These are phyloP conservation scores for Embidobia sp. DNA, from an alignment of 2,888 invertebrate species.

Conservation along the genomic window DNA sequence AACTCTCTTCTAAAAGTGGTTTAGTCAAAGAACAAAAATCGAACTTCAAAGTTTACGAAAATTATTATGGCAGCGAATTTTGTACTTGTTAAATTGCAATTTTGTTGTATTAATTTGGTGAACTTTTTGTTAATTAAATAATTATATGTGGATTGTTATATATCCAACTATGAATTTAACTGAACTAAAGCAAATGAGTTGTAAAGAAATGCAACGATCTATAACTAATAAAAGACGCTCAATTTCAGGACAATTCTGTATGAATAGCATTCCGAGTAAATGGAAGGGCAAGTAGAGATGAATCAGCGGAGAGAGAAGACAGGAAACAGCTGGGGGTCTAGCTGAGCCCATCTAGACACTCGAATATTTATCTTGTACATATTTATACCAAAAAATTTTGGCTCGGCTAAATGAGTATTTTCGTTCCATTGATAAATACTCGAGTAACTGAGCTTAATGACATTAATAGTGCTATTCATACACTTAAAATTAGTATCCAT, in stretches of 20 bases:
- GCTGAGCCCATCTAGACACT: conserved; percentile 61
- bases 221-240: conserved; percentile 6
- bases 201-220: too few relatives aligned
- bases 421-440: background rate
- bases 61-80: too few relatives aligned
- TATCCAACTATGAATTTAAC: too few relatives aligned
- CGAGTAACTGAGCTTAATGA: background rate
- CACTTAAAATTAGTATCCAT: too few relatives aligned
- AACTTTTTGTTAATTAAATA: too few relatives aligned
- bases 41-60: too few relatives aligned
- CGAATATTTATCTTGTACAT: conserved; percentile 12
- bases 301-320: conserved; percentile 68
- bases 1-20: too few relatives aligned
- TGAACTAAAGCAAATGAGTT: too few relatives aligned
- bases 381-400: conserved; percentile 5
- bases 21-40: too few relatives aligned
- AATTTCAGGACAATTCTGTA: conserved; percentile 12
- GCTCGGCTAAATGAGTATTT: background rate
- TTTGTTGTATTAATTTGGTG: too few relatives aligned
- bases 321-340: conserved; percentile 78
- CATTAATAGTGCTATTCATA: background rate
- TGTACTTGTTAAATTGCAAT: too few relatives aligned
- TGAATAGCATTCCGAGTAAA: conserved; percentile 43
- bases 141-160: too few relatives aligned
- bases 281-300: conserved; percentile 10